A percentile compares a stretch with the other conserved stretches of the same genome.
Evolutionary conservation across 2,113 vertebrate species (phyloP).

Genomic region (Sinosuthora webbiana): DNA sequence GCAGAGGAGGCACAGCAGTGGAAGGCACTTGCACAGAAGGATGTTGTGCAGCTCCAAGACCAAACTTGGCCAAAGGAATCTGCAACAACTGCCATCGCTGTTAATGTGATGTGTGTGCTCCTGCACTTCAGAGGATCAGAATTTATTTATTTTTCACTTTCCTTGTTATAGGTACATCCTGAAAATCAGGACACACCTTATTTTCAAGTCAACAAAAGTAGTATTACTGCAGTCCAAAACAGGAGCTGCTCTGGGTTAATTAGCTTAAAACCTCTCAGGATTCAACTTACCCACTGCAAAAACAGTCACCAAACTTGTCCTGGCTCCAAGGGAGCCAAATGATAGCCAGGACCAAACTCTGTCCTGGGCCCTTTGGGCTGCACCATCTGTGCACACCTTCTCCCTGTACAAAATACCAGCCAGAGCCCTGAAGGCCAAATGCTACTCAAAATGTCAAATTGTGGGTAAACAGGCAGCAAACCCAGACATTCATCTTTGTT

Average conservation of each 20-base stretch:
- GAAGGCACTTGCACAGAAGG: neutral
- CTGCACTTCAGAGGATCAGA: neutral
- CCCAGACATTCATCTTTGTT: neutral
- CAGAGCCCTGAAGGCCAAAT: neutral
- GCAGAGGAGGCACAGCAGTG: neutral
- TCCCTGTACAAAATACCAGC: neutral
- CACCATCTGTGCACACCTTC: neutral
- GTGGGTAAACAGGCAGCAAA: neutral
- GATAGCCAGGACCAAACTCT: neutral
- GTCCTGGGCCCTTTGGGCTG: neutral
- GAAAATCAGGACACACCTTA: neutral
- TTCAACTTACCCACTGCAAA: neutral
- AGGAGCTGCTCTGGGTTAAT: neutral
- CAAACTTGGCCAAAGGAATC: neutral
- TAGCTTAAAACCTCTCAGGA: neutral
- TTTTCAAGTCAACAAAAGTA: neutral
- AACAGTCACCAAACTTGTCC: neutral
- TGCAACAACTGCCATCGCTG: neutral
- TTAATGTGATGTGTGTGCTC: neutral
- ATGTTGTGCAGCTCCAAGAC: neutral
- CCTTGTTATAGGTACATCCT: accelerated
- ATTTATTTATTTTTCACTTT: neutral
- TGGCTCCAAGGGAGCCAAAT: neutral
- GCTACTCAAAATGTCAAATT: neutral
- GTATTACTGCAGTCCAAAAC: neutral